A percentile compares a stretch with the other conserved stretches of the same genome.
Evolutionary conservation across 53 echinoderm and acorn worm species (phyloP).

Genomic region (Paracentrotus lividus): DNA sequence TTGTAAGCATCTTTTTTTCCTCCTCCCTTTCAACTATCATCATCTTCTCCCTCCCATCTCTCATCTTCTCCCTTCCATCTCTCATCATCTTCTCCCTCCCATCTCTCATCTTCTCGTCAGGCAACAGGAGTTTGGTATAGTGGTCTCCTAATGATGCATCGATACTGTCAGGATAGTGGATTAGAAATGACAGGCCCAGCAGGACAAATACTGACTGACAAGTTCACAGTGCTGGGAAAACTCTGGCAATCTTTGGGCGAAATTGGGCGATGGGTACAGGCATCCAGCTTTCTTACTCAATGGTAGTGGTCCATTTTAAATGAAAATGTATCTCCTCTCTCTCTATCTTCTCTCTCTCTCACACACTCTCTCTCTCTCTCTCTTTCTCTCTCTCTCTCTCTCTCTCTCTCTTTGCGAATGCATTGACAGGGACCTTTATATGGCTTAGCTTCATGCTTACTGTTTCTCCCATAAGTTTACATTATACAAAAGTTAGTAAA

Average conservation of each 20-base stretch:
- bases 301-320: slow-evolving; percentile 22
- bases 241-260: neutral
- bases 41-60: neutral
- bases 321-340: slow-evolving; percentile 44
- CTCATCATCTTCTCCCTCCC: neutral
- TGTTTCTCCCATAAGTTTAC: no score
- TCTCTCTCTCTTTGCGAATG: neutral
- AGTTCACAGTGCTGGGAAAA: slow-evolving; percentile 40
- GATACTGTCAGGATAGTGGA: neutral
- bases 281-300: neutral
- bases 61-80: neutral
- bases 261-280: neutral
- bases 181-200: slow-evolving; percentile 52
- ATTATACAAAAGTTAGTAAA: no score
- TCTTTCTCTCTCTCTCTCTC: neutral
- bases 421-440: no score
- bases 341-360: neutral
- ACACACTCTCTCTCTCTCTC: neutral
- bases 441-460: no score
- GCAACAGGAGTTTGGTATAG: neutral
- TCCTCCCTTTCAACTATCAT: no score
- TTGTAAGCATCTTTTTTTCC: no score
- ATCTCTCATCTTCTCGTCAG: slow-evolving; percentile 19
- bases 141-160: slow-evolving; percentile 39
- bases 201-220: slow-evolving; percentile 49